phyloP scores from a whole-genome alignment of 2,797 vertebrate species.

The Danio tinwini region DNA sequence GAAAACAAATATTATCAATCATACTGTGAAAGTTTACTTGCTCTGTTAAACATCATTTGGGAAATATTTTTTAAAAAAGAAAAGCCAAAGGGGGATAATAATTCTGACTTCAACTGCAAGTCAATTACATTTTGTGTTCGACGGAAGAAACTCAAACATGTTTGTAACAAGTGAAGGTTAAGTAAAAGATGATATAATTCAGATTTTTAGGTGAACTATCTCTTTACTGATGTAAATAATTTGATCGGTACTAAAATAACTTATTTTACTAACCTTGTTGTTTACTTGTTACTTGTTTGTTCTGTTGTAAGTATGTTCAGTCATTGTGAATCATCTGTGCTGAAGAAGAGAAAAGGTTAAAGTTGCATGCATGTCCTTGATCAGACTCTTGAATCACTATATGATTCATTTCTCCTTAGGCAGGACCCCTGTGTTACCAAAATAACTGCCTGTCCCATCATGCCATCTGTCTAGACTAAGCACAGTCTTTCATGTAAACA shows the following conservation, averaged over 20 bases:
- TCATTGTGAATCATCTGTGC: constrained; percentile 52
- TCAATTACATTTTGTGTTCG: too few species aligned
- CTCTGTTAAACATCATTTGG: too few species aligned
- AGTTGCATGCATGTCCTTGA: constrained; percentile 65
- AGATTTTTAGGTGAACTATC: too few species aligned
- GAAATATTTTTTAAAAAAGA: too few species aligned
- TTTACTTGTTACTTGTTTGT: not conserved
- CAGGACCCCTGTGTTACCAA: constrained; percentile 41
- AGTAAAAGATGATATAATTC: too few species aligned
- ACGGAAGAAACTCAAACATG: too few species aligned
- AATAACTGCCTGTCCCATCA: constrained; percentile 57
- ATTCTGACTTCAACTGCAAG: too few species aligned
- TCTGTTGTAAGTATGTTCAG: not conserved
- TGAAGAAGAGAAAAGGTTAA: constrained; percentile 65
- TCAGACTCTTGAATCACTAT: constrained; percentile 62
- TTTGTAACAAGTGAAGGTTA: too few species aligned
- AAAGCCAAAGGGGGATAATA: too few species aligned
- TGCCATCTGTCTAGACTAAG: constrained; percentile 13
- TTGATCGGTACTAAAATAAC: not conserved
- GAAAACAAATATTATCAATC: too few species aligned
- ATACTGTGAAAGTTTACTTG: too few species aligned
- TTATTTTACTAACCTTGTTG: not conserved
- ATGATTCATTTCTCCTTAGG: constrained; percentile 62
- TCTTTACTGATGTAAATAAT: not conserved
- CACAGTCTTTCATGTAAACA: constrained; percentile 2